A percentile compares a stretch with the other conserved stretches of the same genome.
Conservation (phyloP, 2,888 invertebrate species). For the Ctena decussata region DNA sequence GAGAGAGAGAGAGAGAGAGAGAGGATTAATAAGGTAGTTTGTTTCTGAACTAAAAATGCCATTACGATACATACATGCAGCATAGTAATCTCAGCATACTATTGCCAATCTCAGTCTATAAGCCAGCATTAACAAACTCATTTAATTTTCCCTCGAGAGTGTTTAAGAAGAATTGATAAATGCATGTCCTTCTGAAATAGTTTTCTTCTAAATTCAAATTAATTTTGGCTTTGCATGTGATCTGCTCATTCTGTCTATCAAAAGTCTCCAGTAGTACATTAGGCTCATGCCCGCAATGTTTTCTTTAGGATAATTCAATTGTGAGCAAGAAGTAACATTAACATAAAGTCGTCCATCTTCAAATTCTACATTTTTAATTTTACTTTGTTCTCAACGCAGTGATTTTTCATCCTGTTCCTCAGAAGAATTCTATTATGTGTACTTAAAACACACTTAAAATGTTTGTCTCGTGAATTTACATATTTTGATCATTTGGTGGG, state of each 20-base stretch:
- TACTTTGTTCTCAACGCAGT: not conserved
- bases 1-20: too few relatives aligned
- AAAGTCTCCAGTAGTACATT: constrained; percentile 59
- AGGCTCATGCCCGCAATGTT: constrained; percentile 56
- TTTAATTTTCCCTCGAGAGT: constrained; percentile 38
- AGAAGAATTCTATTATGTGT: not conserved
- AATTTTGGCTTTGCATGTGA: constrained; percentile 65
- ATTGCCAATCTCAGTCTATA: not conserved
- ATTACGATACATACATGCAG: too few relatives aligned
- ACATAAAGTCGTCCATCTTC: constrained; percentile 46
- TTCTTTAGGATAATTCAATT: constrained; percentile 67
- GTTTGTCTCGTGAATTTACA: not conserved
- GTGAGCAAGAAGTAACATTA: constrained; percentile 49
- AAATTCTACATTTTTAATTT: constrained; percentile 10
- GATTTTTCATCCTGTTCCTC: not conserved
- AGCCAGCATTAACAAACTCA: not conserved
- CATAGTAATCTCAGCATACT: too few relatives aligned
- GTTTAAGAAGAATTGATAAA: constrained; percentile 50
- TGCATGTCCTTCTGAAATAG: constrained; percentile 50
- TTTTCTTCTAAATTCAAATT: constrained; percentile 61
- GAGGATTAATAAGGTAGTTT: too few relatives aligned
- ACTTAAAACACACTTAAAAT: not conserved
- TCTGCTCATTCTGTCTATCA: constrained; percentile 49
- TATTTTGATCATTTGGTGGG: not conserved
- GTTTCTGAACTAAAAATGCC: too few relatives aligned